Percentiles rank a stretch among this genome's conserved stretches.
phyloP scores from a whole-genome alignment of 1,140 invertebrate genomes.

The Caenorhabditis latens region DNA sequence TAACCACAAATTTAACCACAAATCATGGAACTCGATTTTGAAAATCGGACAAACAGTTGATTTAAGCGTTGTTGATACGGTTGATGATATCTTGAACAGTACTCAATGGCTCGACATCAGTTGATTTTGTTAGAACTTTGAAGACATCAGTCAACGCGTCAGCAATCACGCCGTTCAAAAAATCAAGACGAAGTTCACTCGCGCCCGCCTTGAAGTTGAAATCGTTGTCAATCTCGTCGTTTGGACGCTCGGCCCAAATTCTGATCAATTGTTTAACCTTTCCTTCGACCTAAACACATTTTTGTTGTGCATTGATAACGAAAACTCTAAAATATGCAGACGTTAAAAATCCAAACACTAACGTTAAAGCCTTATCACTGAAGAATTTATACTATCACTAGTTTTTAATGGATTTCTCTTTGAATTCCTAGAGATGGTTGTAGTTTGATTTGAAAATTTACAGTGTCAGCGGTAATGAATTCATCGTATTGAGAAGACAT shows the following conservation, averaged over 20 bases:
- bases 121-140: neutral
- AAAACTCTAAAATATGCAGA: neutral
- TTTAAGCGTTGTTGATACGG: neutral
- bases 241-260: neutral
- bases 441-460: constrained; percentile 5
- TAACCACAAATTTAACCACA: too few relatives aligned
- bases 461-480: neutral
- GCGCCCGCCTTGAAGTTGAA: neutral
- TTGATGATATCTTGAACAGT: constrained; percentile 30
- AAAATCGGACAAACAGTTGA: neutral
- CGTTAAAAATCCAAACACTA: constrained; percentile 16
- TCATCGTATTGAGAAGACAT: neutral
- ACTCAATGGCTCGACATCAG: constrained; percentile 18
- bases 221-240: neutral
- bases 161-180: neutral
- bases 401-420: neutral
- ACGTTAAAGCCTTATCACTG: neutral
- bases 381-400: neutral
- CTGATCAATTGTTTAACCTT: constrained; percentile 15
- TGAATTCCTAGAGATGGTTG: neutral
- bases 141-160: neutral
- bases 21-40: too few relatives aligned
- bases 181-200: neutral
- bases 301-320: neutral
- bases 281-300: constrained; percentile 42